A percentile compares a stretch with the other conserved stretches of the same genome.
phyloP scores from a whole-genome alignment of 1,140 invertebrate species.

The Heliconius melpomene region DNA sequence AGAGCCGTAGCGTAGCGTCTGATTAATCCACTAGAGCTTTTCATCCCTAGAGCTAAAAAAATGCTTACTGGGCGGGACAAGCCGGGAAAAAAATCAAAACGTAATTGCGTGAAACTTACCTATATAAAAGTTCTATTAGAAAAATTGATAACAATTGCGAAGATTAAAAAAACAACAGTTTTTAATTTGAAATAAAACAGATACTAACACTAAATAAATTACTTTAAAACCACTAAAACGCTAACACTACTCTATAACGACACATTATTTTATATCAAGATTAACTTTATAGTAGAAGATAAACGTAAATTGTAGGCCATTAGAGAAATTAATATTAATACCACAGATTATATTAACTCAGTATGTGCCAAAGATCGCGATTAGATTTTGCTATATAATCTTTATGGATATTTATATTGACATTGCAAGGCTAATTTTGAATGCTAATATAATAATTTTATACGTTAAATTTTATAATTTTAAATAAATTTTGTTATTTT shows the following conservation, averaged over 20 bases:
- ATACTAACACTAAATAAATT: background rate
- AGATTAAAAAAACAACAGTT: background rate
- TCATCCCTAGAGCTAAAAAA: no score
- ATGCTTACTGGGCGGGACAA: background rate
- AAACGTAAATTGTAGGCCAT: constrained; percentile 42
- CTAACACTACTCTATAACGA: constrained; percentile 30
- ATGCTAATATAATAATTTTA: constrained; percentile 16
- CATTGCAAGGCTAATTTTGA: background rate
- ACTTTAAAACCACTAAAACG: background rate
- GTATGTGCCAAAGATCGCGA: constrained; percentile 30
- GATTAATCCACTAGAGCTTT: background rate
- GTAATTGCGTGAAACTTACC: background rate
- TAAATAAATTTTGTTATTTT: no score
- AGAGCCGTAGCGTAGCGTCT: background rate
- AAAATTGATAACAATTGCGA: no score
- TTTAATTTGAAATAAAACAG: background rate
- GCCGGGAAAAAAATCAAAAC: background rate
- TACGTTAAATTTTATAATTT: background rate
- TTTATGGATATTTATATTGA: constrained; percentile 26
- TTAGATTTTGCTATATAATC: constrained; percentile 27
- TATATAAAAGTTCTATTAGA: background rate
- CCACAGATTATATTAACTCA: constrained; percentile 33
- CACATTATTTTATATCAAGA: constrained; percentile 44
- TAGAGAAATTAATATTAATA: constrained; percentile 38
- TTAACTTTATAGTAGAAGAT: constrained; percentile 41